Evolutionary conservation across 2,797 vertebrate genomes (phyloP).

Genomic region (Acanthis flammea): DNA sequence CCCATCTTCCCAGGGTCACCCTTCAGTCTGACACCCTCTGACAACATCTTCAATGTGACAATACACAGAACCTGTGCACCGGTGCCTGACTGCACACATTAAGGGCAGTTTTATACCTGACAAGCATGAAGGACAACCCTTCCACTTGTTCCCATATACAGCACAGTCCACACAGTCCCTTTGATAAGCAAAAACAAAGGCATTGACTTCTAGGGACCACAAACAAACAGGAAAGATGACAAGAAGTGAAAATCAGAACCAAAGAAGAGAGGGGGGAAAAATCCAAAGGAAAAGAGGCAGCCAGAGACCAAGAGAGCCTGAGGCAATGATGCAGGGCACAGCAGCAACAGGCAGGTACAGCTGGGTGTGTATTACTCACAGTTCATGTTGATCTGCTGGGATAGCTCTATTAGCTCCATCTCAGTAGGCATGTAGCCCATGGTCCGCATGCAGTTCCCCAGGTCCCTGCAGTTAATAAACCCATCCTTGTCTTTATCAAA

Average conservation of each 20-base stretch:
- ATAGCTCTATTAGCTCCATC: slow-evolving; percentile 97
- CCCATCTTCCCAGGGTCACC: neutral
- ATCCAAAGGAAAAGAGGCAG: neutral
- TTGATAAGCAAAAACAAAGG: neutral
- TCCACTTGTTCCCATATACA: neutral
- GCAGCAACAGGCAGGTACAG: neutral
- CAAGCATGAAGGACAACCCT: neutral
- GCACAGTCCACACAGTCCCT: neutral
- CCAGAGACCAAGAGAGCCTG: neutral
- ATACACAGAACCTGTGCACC: neutral
- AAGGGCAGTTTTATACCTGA: neutral
- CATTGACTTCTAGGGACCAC: neutral
- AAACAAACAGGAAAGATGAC: neutral
- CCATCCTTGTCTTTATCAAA: slow-evolving; percentile 98
- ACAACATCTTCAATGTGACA: neutral
- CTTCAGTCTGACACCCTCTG: neutral
- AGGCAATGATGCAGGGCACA: neutral
- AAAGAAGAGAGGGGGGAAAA: accelerated
- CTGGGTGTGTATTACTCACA: slow-evolving; percentile 73
- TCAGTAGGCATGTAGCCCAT: slow-evolving; percentile 99
- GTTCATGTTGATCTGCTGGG: slow-evolving; percentile 99
- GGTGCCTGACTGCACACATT: neutral
- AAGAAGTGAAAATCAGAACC: neutral
- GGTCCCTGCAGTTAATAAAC: slow-evolving; percentile 96
- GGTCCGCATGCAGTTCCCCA: slow-evolving; percentile 98